phyloP scores from a whole-genome alignment of 2,113 vertebrate species.

The Andinoacara biseriatus region DNA sequence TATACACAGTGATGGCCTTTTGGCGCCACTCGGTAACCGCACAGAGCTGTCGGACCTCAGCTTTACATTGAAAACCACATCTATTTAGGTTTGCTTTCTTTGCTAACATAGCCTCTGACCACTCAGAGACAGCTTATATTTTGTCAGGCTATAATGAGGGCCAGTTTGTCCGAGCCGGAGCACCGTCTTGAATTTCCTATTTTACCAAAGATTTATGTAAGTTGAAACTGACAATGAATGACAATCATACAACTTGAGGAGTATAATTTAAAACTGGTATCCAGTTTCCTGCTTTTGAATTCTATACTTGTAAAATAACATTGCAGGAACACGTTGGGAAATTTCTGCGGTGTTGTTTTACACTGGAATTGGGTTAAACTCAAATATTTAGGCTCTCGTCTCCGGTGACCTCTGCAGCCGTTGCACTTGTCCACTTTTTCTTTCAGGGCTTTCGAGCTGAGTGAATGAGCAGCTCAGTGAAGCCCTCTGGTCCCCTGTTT shows the following conservation, averaged over 20 bases:
- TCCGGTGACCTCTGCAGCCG: conserved; percentile 19
- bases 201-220: conserved; percentile 55
- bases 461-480: background rate
- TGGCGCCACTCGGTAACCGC: conserved; percentile 71
- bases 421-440: conserved; percentile 15
- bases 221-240: conserved; percentile 45
- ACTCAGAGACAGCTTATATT: conserved; percentile 67
- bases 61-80: conserved; percentile 78
- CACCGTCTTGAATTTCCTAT: conserved; percentile 46
- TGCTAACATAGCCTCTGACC: conserved; percentile 71
- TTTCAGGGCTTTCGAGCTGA: background rate
- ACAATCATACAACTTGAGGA: conserved; percentile 24
- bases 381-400: conserved; percentile 54
- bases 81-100: conserved; percentile 79
- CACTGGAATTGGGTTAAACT: conserved; percentile 36
- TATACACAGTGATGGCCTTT: conserved; percentile 68
- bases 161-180: conserved; percentile 43
- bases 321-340: conserved; percentile 36
- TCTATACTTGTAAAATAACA: conserved; percentile 54
- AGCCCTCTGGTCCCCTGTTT: conserved; percentile 45
- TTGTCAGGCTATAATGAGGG: conserved; percentile 72
- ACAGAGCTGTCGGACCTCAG: conserved; percentile 68
- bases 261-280: conserved; percentile 58
- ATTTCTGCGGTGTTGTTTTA: conserved; percentile 52
- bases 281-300: conserved; percentile 35